phyloP scores from a whole-genome alignment of 2,113 vertebrate species.

The Caranx ignobilis region DNA sequence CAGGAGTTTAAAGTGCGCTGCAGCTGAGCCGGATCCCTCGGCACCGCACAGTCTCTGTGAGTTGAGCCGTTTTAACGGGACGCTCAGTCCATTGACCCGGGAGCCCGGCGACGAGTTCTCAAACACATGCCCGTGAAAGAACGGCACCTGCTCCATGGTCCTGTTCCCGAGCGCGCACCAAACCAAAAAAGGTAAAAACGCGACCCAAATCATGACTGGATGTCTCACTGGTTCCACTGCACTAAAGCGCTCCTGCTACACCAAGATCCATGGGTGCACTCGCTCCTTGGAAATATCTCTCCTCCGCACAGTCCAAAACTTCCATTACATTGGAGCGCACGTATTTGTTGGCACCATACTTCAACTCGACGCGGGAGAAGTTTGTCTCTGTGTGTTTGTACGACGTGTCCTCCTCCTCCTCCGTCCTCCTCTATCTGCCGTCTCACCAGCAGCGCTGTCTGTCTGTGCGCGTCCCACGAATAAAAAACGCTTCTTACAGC shows the following conservation, averaged over 20 bases:
- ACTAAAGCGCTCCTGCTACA: slow-evolving; percentile 48
- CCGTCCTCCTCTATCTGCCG: slow-evolving; percentile 51
- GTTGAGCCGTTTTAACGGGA: slow-evolving; percentile 86
- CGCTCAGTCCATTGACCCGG: slow-evolving; percentile 87
- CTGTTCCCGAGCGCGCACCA: slow-evolving; percentile 76
- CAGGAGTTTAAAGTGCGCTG: slow-evolving; percentile 83
- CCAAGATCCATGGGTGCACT: slow-evolving; percentile 47
- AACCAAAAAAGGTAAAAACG: slow-evolving; percentile 74
- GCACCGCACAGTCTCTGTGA: slow-evolving; percentile 80
- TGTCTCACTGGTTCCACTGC: slow-evolving; percentile 49
- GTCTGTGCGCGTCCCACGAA: slow-evolving; percentile 64
- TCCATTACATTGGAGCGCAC: slow-evolving; percentile 27
- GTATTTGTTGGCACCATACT: slow-evolving; percentile 30
- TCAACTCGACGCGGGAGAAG: slow-evolving; percentile 59
- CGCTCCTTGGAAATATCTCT: slow-evolving; percentile 2
- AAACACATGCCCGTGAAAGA: slow-evolving; percentile 88
- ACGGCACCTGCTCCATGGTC: slow-evolving; percentile 79
- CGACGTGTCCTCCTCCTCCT: slow-evolving; percentile 55
- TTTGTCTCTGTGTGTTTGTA: slow-evolving; percentile 58
- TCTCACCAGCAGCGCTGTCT: slow-evolving; percentile 70
- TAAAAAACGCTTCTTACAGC: slow-evolving; percentile 53
- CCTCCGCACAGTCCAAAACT: slow-evolving; percentile 44
- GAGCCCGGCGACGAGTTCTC: slow-evolving; percentile 90
- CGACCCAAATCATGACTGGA: slow-evolving; percentile 80
- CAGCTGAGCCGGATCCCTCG: slow-evolving; percentile 67